Evolutionary conservation across 2,888 invertebrate genomes (phyloP).

Genomic region (Gonocerus acuteangulatus): DNA sequence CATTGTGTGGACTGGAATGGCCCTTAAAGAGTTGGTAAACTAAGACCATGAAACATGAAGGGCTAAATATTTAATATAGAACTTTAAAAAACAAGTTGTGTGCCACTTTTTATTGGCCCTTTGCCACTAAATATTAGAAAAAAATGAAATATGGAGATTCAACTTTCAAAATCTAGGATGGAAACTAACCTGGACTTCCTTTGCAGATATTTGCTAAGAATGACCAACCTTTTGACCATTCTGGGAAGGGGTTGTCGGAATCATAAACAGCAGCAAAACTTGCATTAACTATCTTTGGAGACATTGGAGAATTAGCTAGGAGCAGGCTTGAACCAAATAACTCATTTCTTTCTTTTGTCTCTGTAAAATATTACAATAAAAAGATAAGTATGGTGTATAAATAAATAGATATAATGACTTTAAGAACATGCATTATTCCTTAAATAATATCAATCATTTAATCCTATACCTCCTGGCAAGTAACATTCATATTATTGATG

Average conservation of each 20-base stretch:
- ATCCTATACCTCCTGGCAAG: too few relatives aligned
- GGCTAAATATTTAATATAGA: too few relatives aligned
- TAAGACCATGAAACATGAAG: too few relatives aligned
- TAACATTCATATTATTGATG: too few relatives aligned
- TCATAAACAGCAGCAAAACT: conserved; percentile 89
- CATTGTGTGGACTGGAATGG: too few relatives aligned
- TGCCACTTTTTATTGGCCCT: too few relatives aligned
- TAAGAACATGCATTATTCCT: too few relatives aligned
- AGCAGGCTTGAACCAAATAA: conserved; percentile 89
- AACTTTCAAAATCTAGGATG: background rate
- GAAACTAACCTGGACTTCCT: conserved; percentile 68
- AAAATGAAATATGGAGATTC: background rate
- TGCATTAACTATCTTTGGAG: conserved; percentile 91
- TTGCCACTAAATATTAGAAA: background rate
- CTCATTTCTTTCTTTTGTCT: conserved; percentile 73
- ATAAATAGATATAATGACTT: background rate
- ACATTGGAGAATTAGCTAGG: conserved; percentile 90
- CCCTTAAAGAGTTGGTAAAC: too few relatives aligned
- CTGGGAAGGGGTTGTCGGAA: conserved; percentile 53
- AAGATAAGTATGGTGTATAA: background rate
- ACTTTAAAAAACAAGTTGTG: too few relatives aligned
- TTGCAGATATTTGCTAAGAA: conserved; percentile 58
- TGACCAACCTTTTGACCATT: conserved; percentile 39
- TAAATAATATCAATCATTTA: too few relatives aligned
- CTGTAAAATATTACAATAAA: conserved; percentile 46